phyloP scores from a whole-genome alignment of 2,113 vertebrate genomes.

The Lonchura striata region DNA sequence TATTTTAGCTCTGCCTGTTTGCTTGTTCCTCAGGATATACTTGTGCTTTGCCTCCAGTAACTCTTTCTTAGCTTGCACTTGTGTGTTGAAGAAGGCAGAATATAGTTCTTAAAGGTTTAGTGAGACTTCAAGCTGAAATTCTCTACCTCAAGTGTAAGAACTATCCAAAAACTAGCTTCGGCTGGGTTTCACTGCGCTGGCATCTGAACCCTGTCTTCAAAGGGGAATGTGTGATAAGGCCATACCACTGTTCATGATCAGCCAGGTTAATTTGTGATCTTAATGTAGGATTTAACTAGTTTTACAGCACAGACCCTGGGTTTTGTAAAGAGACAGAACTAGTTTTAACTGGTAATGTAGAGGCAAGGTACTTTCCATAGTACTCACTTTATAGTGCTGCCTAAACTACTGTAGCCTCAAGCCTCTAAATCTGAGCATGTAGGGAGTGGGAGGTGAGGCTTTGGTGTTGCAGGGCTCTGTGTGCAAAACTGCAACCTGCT shows the following conservation, averaged over 20 bases:
- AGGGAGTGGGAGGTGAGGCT: not conserved
- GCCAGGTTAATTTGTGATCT: not conserved
- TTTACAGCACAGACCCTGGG: not conserved
- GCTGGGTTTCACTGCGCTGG: not conserved
- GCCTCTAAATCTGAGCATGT: not conserved
- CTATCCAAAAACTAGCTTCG: not conserved
- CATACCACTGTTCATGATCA: not conserved
- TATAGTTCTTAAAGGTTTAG: accelerated
- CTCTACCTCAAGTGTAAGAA: not conserved
- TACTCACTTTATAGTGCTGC: not conserved
- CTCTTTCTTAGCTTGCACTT: not conserved
- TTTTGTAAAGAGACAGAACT: not conserved
- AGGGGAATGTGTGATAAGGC: not conserved
- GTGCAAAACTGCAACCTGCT: not conserved
- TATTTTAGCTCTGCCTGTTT: not conserved
- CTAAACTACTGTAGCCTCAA: not conserved
- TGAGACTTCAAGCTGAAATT: not conserved
- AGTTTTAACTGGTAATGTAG: not conserved
- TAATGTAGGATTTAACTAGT: not conserved
- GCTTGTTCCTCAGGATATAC: accelerated
- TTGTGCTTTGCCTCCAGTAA: not conserved
- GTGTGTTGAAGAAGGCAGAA: not conserved
- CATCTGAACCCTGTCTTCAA: not conserved
- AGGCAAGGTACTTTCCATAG: not conserved
- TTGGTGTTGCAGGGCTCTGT: not conserved